Percentiles rank a stretch among this genome's conserved stretches.
Conservation (phyloP, 2,113 vertebrate genomes). For the Pycnonotus jocosus region DNA sequence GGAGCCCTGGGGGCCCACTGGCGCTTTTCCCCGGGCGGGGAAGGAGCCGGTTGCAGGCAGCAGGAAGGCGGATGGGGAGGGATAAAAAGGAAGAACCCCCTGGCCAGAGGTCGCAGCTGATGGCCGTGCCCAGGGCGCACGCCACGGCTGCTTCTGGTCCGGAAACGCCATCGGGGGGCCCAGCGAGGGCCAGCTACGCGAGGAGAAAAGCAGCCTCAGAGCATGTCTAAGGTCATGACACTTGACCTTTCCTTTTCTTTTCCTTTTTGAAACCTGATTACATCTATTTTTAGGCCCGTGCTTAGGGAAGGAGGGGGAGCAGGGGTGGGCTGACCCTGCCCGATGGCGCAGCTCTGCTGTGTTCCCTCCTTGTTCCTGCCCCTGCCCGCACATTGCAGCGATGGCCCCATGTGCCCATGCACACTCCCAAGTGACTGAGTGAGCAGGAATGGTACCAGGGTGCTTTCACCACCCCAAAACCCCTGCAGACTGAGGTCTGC, state of each 20-base stretch:
- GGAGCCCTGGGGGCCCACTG: fast-evolving
- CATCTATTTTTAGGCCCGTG: slow-evolving; percentile 44
- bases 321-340: not conserved
- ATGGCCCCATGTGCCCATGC: fast-evolving
- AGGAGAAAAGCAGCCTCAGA: slow-evolving; percentile 49
- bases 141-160: not conserved
- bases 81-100: not conserved
- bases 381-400: not conserved
- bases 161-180: slow-evolving; percentile 30
- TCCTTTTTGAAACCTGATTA: slow-evolving; percentile 68
- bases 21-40: not conserved
- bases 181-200: not conserved
- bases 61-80: not conserved
- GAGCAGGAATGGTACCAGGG: not conserved
- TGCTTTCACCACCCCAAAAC: not conserved
- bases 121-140: not conserved
- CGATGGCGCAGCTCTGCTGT: fast-evolving
- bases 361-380: not conserved
- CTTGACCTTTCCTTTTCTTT: slow-evolving; percentile 50
- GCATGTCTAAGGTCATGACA: slow-evolving; percentile 47
- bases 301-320: not conserved
- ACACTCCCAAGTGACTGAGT: fast-evolving
- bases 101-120: not conserved
- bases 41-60: not conserved
- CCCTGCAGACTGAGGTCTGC: fast-evolving